Evolutionary conservation across 2,113 vertebrate genomes (phyloP).

Genomic region (Amphiprion percula): DNA sequence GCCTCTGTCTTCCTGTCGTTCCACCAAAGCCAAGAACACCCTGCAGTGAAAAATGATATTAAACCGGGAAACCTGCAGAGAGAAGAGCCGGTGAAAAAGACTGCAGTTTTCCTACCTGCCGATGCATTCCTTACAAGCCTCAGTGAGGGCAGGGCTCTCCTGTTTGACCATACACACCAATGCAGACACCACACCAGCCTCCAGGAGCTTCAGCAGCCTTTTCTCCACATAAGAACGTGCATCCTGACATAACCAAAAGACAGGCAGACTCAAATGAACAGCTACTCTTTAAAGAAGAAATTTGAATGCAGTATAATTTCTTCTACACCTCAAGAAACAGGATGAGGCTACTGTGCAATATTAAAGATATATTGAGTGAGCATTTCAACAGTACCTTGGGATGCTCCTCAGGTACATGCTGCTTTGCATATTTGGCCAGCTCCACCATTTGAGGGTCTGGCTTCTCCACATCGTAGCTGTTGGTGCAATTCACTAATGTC

Average conservation of each 20-base stretch:
- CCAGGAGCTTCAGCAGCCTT: conserved; percentile 91
- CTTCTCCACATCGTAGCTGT: conserved; percentile 95
- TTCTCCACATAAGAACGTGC: conserved; percentile 87
- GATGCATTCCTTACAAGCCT: conserved; percentile 93
- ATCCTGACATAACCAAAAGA: conserved; percentile 83
- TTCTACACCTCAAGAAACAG: background rate
- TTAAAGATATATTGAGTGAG: background rate
- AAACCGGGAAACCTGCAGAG: conserved; percentile 1
- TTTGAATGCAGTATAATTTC: too few species aligned
- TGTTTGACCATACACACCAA: conserved; percentile 95
- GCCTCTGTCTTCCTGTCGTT: conserved; percentile 92
- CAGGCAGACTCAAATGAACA: background rate
- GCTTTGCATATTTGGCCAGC: conserved; percentile 97
- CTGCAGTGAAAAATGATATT: conserved; percentile 73
- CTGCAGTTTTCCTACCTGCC: conserved; percentile 85
- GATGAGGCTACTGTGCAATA: background rate
- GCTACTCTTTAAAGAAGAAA: background rate
- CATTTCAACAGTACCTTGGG: conserved; percentile 88
- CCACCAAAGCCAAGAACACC: conserved; percentile 95
- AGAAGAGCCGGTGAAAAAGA: background rate
- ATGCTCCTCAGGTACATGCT: conserved; percentile 96
- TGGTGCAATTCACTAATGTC: conserved; percentile 96
- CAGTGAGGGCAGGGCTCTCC: conserved; percentile 90
- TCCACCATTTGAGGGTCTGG: conserved; percentile 97
- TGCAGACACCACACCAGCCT: conserved; percentile 92